These are phyloP conservation scores for Ashinkailepas kermadecensis DNA, from an alignment of 2,888 invertebrate species.

Conservation along the genomic window DNA sequence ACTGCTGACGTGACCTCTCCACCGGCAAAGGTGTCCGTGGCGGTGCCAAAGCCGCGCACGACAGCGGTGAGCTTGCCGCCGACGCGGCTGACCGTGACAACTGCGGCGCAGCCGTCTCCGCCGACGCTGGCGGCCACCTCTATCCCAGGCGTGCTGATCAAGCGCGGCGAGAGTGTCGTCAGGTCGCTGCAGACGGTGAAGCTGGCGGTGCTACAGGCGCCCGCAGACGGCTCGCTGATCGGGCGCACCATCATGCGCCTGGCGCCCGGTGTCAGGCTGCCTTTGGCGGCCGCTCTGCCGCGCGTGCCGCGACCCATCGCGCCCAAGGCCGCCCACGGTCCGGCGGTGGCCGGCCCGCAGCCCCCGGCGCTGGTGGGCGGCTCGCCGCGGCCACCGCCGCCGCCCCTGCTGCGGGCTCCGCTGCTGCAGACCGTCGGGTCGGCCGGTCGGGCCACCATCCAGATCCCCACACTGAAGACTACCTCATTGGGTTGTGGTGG, in stretches of 20 bases:
- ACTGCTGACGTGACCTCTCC: no score
- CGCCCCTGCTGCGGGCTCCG: constrained; percentile 8
- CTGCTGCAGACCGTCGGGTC: background rate
- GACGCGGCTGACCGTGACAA: background rate
- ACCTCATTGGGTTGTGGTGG: background rate
- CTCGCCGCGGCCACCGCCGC: background rate
- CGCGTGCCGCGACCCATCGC: background rate
- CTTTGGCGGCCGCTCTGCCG: background rate
- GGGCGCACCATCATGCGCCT: constrained; percentile 12
- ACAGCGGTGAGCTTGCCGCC: background rate
- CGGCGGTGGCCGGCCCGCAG: background rate
- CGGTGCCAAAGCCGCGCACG: no score
- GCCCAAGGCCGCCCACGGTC: background rate
- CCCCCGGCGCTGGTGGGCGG: background rate
- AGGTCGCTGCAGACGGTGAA: background rate
- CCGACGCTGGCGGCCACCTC: background rate
- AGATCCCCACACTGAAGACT: background rate
- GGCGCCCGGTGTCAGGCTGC: background rate
- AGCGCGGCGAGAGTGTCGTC: background rate
- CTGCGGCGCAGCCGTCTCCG: background rate
- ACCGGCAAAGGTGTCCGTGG: no score
- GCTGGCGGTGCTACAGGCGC: background rate
- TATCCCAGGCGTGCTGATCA: background rate
- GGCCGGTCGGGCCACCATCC: background rate
- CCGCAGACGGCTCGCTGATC: background rate